phyloP scores from a whole-genome alignment of 2,888 invertebrate genomes.

The Cloeon dipterum region DNA sequence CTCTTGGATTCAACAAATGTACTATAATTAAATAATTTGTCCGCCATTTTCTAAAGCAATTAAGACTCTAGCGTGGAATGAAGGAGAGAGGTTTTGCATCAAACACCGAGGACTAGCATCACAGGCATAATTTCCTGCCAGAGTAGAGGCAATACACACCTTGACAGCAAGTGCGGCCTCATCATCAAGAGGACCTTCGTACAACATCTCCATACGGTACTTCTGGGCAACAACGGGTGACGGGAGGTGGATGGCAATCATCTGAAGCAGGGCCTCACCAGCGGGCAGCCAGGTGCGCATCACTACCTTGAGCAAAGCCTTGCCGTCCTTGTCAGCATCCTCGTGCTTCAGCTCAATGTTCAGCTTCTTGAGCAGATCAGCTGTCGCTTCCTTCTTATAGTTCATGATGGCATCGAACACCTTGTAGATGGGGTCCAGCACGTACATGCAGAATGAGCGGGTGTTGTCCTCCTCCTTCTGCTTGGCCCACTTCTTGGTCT shows the following conservation, averaged over 20 bases:
- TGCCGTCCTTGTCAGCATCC: constrained; percentile 91
- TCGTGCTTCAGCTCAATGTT: constrained; percentile 81
- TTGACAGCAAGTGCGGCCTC: constrained; percentile 79
- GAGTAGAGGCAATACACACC: constrained; percentile 23
- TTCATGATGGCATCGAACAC: constrained; percentile 71
- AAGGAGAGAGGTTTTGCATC: too few species aligned
- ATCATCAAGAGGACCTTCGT: constrained; percentile 95
- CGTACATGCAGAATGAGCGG: constrained; percentile 97
- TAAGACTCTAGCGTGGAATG: background rate
- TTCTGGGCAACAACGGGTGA: constrained; percentile 97
- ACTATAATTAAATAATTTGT: too few species aligned
- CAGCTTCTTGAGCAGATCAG: constrained; percentile 68
- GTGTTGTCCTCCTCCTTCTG: constrained; percentile 77
- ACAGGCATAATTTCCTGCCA: too few species aligned
- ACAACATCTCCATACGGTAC: constrained; percentile 99
- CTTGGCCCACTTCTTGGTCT: constrained; percentile 96
- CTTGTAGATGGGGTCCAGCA: constrained; percentile 97
- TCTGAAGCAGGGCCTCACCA: constrained; percentile 97
- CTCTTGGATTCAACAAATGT: too few species aligned
- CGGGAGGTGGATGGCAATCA: constrained; percentile 99
- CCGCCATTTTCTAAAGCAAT: too few species aligned
- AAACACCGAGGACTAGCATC: too few species aligned
- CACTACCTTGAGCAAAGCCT: constrained; percentile 84
- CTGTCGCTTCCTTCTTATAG: constrained; percentile 86
- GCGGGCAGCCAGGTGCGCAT: constrained; percentile 99